phyloP scores from a whole-genome alignment of 2,888 invertebrate genomes.

The Norana najaformis region DNA sequence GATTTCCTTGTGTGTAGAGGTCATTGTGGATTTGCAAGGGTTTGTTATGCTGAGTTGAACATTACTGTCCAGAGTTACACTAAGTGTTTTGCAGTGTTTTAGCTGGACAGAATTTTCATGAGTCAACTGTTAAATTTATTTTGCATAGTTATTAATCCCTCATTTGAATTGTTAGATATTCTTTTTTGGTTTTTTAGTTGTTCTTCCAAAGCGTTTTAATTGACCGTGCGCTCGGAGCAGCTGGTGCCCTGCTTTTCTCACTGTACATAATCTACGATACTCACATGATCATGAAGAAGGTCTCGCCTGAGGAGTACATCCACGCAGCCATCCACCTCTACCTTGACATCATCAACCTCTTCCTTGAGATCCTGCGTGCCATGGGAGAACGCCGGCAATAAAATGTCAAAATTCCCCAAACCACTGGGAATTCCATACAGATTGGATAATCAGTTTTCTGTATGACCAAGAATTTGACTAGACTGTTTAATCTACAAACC shows the following conservation, averaged over 20 bases:
- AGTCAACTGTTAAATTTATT: neutral
- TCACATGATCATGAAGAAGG: slow-evolving; percentile 77
- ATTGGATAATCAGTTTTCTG: neutral
- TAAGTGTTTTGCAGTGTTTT: too few relatives aligned
- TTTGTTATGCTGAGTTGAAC: too few relatives aligned
- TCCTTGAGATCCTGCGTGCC: slow-evolving; percentile 77
- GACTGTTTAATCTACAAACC: neutral
- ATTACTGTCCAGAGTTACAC: too few relatives aligned
- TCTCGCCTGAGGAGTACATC: slow-evolving; percentile 84
- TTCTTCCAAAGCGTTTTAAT: slow-evolving; percentile 75
- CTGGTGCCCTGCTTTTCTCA: slow-evolving; percentile 74
- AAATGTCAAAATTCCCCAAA: neutral
- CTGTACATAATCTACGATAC: slow-evolving; percentile 84
- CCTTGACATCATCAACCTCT: slow-evolving; percentile 83
- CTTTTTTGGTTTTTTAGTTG: slow-evolving; percentile 65
- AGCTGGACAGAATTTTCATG: too few relatives aligned
- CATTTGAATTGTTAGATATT: neutral
- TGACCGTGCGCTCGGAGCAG: slow-evolving; percentile 74
- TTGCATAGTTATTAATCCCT: neutral
- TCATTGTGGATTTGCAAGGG: too few relatives aligned
- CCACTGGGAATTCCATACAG: neutral
- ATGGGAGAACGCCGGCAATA: slow-evolving; percentile 61
- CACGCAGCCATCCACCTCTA: slow-evolving; percentile 83
- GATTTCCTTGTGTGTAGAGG: too few relatives aligned
- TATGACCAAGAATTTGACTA: neutral